phyloP scores from a whole-genome alignment of 2,797 vertebrate species.

The Acrossocheilus wenchowensis region DNA sequence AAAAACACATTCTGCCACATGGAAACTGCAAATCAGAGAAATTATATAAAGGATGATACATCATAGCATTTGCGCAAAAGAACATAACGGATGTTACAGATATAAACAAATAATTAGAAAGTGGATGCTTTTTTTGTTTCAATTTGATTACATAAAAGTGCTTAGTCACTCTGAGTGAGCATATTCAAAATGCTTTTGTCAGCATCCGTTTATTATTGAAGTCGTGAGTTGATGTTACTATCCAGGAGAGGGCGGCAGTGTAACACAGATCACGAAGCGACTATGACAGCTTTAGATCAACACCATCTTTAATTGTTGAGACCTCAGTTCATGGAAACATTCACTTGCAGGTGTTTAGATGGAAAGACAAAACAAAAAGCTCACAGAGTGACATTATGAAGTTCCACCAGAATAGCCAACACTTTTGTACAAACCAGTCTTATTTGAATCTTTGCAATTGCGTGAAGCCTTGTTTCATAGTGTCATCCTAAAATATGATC shows the following conservation, averaged over 20 bases:
- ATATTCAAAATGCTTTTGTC: background rate
- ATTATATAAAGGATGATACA: background rate
- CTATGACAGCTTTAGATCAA: background rate
- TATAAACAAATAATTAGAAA: background rate
- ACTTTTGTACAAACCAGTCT: background rate
- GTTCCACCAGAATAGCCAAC: background rate
- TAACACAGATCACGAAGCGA: background rate
- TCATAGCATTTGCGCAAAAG: background rate
- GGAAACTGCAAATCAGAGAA: background rate
- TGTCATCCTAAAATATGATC: background rate
- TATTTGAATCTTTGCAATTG: background rate
- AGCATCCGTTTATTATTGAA: background rate
- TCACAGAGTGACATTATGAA: background rate
- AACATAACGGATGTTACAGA: background rate
- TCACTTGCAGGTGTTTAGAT: slow-evolving; percentile 3
- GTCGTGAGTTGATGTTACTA: background rate
- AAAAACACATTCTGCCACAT: background rate
- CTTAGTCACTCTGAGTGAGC: background rate
- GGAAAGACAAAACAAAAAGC: background rate
- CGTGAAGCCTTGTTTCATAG: background rate
- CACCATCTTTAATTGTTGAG: background rate
- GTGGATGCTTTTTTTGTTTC: background rate
- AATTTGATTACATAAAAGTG: background rate
- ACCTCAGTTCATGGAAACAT: background rate
- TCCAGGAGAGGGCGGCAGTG: slow-evolving; percentile 24